Conservation (phyloP, 2,797 vertebrate species). For the Spinibarbus caldwelli region DNA sequence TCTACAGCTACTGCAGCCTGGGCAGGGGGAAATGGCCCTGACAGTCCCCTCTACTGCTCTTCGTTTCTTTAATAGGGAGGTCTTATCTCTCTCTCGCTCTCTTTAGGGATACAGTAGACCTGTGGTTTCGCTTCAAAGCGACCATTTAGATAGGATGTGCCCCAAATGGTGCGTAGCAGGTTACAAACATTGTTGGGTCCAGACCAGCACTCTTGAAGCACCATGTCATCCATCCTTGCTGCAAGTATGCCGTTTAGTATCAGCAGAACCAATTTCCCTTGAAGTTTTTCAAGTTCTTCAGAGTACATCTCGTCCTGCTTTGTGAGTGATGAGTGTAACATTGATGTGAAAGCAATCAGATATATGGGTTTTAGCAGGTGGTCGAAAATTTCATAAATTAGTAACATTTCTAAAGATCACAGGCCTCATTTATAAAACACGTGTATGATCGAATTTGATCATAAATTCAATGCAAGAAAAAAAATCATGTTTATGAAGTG, state of each 20-base stretch:
- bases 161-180: slow-evolving; percentile 75
- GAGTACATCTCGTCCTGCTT: background rate
- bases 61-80: slow-evolving; percentile 36
- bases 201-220: slow-evolving; percentile 63
- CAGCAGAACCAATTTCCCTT: slow-evolving; percentile 78
- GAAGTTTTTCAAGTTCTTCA: background rate
- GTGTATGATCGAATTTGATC: background rate
- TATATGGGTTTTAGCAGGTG: background rate
- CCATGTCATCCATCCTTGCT: slow-evolving; percentile 29
- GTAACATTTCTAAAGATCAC: background rate
- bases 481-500: background rate
- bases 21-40: slow-evolving; percentile 34
- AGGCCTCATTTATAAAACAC: background rate
- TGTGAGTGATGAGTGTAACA: background rate
- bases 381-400: background rate
- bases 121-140: slow-evolving; percentile 48
- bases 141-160: slow-evolving; percentile 41
- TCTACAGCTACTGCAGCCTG: slow-evolving; percentile 8
- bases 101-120: slow-evolving; percentile 35
- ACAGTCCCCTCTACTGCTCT: slow-evolving; percentile 23
- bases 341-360: background rate
- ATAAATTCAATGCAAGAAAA: background rate
- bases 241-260: slow-evolving; percentile 53
- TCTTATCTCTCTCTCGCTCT: slow-evolving; percentile 35
- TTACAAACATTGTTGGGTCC: slow-evolving; percentile 71